phyloP scores from a whole-genome alignment of 2,797 vertebrate species.

The Gallinago nigripennis region DNA sequence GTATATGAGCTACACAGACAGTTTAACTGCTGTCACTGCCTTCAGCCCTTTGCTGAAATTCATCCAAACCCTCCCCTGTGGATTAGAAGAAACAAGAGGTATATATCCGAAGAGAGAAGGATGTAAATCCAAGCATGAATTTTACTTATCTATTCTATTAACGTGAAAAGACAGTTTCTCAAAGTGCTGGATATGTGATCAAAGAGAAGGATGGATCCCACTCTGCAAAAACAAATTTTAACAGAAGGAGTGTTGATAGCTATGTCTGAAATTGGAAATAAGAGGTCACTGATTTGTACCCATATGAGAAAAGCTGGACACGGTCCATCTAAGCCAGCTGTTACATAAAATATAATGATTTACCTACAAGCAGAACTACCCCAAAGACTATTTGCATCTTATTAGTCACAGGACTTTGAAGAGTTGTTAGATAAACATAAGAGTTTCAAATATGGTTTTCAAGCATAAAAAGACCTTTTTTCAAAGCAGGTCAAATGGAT shows the following conservation, averaged over 20 bases:
- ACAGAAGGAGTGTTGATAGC: slow-evolving; percentile 70
- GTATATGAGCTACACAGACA: not conserved
- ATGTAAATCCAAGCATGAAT: slow-evolving; percentile 32
- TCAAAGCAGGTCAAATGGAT: slow-evolving; percentile 27
- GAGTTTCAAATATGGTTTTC: not conserved
- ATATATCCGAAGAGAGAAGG: not conserved
- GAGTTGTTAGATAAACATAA: not conserved
- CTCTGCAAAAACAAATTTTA: slow-evolving; percentile 51
- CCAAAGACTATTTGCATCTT: slow-evolving; percentile 34
- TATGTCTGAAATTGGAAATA: slow-evolving; percentile 65
- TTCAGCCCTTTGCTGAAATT: slow-evolving; percentile 11
- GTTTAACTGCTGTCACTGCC: not conserved
- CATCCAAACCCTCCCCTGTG: not conserved
- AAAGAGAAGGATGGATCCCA: slow-evolving; percentile 7
- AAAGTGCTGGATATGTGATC: slow-evolving; percentile 44
- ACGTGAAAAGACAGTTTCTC: slow-evolving; percentile 56
- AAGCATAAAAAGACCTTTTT: not conserved
- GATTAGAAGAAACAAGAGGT: slow-evolving; percentile 17
- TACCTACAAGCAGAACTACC: slow-evolving; percentile 57
- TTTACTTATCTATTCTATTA: slow-evolving; percentile 45
- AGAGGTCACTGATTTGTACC: slow-evolving; percentile 70
- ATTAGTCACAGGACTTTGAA: slow-evolving; percentile 26
- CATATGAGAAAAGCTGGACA: slow-evolving; percentile 68
- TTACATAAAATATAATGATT: slow-evolving; percentile 57
- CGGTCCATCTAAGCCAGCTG: slow-evolving; percentile 71